Evolutionary conservation across 2,113 vertebrate species (phyloP), one percentile per base, ranked within the genome.

Genomic region (Platycercus adscitus): DNA sequence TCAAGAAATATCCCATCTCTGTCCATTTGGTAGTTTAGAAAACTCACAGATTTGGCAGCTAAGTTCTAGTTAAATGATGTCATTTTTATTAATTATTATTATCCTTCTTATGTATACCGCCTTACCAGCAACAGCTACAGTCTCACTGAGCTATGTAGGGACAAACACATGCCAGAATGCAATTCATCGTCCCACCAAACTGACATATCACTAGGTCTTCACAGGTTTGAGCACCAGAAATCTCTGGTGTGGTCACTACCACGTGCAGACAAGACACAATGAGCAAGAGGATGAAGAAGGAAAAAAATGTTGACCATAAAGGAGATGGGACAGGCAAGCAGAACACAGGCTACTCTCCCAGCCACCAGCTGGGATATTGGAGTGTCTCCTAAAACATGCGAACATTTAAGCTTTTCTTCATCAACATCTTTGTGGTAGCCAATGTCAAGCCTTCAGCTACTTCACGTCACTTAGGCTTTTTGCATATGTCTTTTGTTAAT

Each of bases 201-300:
- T 17, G 65, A 52, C 33, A 4, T 0, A 0, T 17, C 6, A 2
- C 23, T 24, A 16, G 20, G 21, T 37, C 69, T 81, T 18, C 39
- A 25, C 21, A 16, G 52, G 12, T 23, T 9, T 25, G 41, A 65
- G 66, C 66, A 69, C 35, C 78, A 55, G 52, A 28, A 69, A 52
- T 6, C 47, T 56, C 26, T 41, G 56, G 31, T 31, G 25, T 0
- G 1, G 50, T 7, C 76, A 47, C 44, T 52, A 17, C 58, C 50
- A 31, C 0, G 1, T 18, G 58, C 7, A 43, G 58, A 49, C 0
- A 2, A 16, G 31, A 52, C 56, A 46, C 79, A 71, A 37, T n/a
- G 26, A 52, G 33, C 24, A 88, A 55, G 17, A 35, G 26, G 24
- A 89, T 20, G 41, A 56, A 72, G 47, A 76, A 71, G 31, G 23